These are phyloP conservation scores for Poeciliopsis gracilis DNA, from an alignment of 2,797 vertebrate species.

Conservation along the genomic window DNA sequence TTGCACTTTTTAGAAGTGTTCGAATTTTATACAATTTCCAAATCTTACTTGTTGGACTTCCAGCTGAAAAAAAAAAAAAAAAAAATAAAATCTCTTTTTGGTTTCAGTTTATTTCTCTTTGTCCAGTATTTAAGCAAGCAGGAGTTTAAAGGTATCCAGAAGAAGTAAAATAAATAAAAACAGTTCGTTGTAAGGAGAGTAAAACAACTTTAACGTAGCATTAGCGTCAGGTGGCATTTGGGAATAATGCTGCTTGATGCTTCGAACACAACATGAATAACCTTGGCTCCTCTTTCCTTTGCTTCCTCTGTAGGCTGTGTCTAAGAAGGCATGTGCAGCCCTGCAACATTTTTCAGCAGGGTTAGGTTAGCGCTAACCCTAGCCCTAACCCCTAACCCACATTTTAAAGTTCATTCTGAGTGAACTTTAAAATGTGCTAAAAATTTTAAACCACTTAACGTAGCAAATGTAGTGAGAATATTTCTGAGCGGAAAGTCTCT, in stretches of 20 bases:
- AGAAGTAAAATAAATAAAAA: background rate
- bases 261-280: background rate
- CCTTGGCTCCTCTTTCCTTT: background rate
- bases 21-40: background rate
- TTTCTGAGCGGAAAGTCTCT: background rate
- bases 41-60: background rate
- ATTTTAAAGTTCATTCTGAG: background rate
- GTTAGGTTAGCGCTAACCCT: no score
- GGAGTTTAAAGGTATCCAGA: background rate
- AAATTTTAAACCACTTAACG: background rate
- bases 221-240: background rate
- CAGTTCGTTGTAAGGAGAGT: background rate
- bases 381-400: no score
- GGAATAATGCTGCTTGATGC: background rate
- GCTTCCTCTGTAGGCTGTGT: background rate
- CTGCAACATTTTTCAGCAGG: background rate
- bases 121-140: background rate
- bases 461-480: background rate
- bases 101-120: conserved; percentile 13
- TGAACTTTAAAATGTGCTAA: background rate
- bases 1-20: background rate
- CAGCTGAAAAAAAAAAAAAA: background rate
- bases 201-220: background rate
- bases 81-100: background rate
- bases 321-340: background rate